Evolutionary conservation across 92 coral and sea anemone species (phyloP), one percentile per base, ranked within the genome.

Genomic region (Zoanthus gigantus): DNA sequence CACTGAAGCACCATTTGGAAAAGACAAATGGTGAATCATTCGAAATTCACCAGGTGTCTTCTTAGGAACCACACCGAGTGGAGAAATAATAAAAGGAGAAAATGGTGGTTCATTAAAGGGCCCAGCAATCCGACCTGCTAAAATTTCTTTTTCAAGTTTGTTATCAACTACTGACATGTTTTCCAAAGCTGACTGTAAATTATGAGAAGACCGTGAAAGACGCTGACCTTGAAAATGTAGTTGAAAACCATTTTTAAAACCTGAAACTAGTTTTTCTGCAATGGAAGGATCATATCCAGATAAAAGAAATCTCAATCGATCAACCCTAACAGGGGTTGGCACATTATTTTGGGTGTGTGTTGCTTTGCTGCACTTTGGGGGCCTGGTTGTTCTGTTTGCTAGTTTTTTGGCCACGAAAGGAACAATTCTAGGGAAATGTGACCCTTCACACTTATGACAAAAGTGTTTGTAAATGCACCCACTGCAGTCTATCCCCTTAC

Each of bases 11-110:
- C 94, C 92, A 15, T 78, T 78, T 5, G 96, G 96, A 80, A 67
- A 91, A 1, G 94, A 91, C 63, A 93, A 74, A 28, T 91, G 94
- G 50, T 88, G 96, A 14, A 92, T 90, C 57, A 90, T 45, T 18
- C 95, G 81, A 78, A 87, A 90, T 76, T 92, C 95, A 31, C 93
- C 93, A 0, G 89, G 93, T 1, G 46, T 71, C 71, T 86, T 90
- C 60, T 92, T 82, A n/a, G 94, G 93, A 17, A 92, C 93, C 18
- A 90, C 89, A 23, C 95, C 93, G 65, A 90, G 68, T 9, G 95
- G 95, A 15, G 93, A 92, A 52, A 92, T 77, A 6, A 87, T 32
- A 82, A 93, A 90, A 34, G 78, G 72, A n/a, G 60, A 45, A 18
- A 88, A 75, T 11, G 93, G 90, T 37, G 93, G 93, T 3, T 71